Percentiles rank a stretch among this genome's conserved stretches.
Conservation (phyloP, 92 coral and sea anemone species). For the Phymanthus crucifer region DNA sequence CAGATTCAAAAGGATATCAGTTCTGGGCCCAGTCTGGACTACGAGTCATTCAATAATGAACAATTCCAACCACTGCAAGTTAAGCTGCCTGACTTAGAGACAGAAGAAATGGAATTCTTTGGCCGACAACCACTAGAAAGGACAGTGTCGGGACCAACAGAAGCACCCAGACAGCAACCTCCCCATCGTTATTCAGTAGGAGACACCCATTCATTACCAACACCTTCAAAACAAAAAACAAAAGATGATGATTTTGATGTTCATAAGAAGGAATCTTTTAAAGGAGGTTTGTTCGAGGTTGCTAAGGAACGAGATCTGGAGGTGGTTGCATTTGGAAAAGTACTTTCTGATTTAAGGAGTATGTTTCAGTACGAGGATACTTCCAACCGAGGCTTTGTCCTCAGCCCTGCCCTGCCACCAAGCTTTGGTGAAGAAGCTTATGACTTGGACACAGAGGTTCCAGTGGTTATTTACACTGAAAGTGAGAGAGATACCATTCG, state of each 20-base stretch:
- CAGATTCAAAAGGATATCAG: neutral
- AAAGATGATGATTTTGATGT: neutral
- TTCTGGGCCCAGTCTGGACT: neutral
- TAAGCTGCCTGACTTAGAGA: slow-evolving; percentile 54
- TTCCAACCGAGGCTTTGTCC: slow-evolving; percentile 82
- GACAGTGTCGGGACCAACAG: slow-evolving; percentile 41
- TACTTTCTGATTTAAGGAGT: slow-evolving; percentile 72
- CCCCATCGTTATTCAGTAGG: slow-evolving; percentile 48
- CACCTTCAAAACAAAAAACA: neutral
- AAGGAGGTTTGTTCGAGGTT: slow-evolving; percentile 92
- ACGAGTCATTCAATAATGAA: neutral
- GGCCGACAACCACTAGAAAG: slow-evolving; percentile 11
- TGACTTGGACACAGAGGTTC: slow-evolving; percentile 61
- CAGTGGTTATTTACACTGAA: slow-evolving; percentile 76
- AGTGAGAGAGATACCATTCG: slow-evolving; percentile 71
- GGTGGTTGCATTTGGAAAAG: slow-evolving; percentile 80
- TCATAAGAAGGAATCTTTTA: slow-evolving; percentile 5
- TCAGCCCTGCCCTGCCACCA: slow-evolving; percentile 87
- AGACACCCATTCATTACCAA: slow-evolving; percentile 10
- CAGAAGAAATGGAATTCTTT: slow-evolving; percentile 40
- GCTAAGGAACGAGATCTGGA: slow-evolving; percentile 93
- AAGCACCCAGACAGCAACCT: slow-evolving; percentile 32
- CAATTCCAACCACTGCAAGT: slow-evolving; percentile 53
- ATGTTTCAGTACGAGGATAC: slow-evolving; percentile 64
- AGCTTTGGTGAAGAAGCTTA: slow-evolving; percentile 67